Evolutionary conservation across 2,888 invertebrate genomes (phyloP), one percentile per base, ranked within the genome.

Genomic region (Diarsia dahlii): DNA sequence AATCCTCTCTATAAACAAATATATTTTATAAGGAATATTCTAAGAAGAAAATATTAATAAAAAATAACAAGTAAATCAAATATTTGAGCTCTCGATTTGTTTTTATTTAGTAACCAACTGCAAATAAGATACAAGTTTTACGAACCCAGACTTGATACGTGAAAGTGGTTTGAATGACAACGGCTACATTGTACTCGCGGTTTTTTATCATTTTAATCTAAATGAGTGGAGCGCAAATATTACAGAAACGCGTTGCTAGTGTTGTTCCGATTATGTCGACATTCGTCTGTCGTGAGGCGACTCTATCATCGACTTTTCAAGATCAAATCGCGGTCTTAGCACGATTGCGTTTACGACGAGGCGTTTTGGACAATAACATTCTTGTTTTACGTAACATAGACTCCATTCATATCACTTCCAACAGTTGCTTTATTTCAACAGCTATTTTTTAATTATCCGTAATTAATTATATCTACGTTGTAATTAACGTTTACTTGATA

Each of bases 271-370:
- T 23, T 71, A 50, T 84, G 80, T 68, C 69, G 78, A 73, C 80
- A 84, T 76, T 52, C 54, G 46, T 39, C 62, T 56, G 68, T 69
- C 74, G 74, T 74, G 66, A 48, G 62, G 45, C 77, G 83, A 87
- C 88, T 75, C 39, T 69, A 63, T 63, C 67, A 66, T 60, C 3
- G 48, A 73, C 48, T 50, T 82, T 90, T 92, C 91, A 93, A 91
- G 90, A 89, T 88, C 90, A 88, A 87, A 85, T 81, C 76, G 54
- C 83, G 87, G 85, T 84, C 86, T 84, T 87, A 87, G 80, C 83
- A 81, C 75, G 82, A 87, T 85, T 89, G 88, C 80, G 88, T 86
- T 78, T 88, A 67, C 58, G 54, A 66, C 48, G 54, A 54, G 6
- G 72, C 45, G 69, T 66, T 77, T 83, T 71, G 12, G 65, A 74